A percentile compares a stretch with the other conserved stretches of the same genome.
Evolutionary conservation across 2,797 vertebrate genomes (phyloP).

Genomic region (Petrocephalus schoutedeni): DNA sequence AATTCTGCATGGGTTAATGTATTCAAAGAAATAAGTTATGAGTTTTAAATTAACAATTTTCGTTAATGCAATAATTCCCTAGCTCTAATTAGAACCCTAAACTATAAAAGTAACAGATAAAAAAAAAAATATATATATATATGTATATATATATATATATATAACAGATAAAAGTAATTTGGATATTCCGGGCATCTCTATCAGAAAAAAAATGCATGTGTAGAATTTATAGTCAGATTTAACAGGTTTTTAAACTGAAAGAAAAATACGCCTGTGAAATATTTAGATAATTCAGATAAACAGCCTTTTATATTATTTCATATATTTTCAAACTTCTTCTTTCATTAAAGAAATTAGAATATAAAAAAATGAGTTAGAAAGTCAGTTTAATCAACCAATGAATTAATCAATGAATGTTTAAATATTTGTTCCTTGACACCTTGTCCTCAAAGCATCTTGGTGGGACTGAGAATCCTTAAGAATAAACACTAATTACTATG

Average conservation of each 20-base stretch:
- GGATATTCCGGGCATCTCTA: not conserved
- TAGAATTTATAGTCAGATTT: not conserved
- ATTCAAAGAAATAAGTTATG: not conserved
- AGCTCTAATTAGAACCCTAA: not conserved
- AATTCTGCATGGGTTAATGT: not conserved
- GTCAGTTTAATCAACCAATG: not conserved
- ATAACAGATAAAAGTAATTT: not conserved
- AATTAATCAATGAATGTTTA: not conserved
- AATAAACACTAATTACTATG: not conserved
- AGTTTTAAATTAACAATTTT: not conserved
- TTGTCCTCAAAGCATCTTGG: not conserved
- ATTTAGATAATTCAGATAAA: not conserved
- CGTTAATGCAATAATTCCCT: not conserved
- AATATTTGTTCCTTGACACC: not conserved
- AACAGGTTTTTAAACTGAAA: not conserved
- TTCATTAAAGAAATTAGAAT: not conserved
- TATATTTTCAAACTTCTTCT: not conserved
- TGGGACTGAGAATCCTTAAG: not conserved
- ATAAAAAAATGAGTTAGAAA: not conserved
- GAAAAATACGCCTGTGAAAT: not conserved
- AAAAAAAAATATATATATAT: too few species aligned
- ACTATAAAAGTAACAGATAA: not conserved
- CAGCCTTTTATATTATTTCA: not conserved
- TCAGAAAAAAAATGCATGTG: not conserved
- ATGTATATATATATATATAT: too few species aligned